A percentile compares a stretch with the other conserved stretches of the same genome.
Evolutionary conservation across 2,113 vertebrate species (phyloP).

Genomic region (Macrotus californicus): DNA sequence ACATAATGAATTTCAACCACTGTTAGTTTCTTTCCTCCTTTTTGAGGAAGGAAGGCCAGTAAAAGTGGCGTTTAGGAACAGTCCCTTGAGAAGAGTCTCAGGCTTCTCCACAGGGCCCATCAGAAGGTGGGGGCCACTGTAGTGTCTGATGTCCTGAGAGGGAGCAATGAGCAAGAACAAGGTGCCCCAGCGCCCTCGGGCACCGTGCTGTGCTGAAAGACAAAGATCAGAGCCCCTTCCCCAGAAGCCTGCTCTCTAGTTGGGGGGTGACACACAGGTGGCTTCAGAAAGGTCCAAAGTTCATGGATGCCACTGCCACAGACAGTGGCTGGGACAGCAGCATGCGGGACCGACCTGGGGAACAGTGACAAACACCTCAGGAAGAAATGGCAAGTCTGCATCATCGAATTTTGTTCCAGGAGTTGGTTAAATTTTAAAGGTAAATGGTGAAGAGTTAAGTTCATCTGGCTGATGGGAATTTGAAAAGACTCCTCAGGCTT

Average conservation of each 20-base stretch:
- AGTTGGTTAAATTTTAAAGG: neutral
- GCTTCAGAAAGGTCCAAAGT: neutral
- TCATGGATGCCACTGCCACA: accelerated
- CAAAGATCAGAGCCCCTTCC: neutral
- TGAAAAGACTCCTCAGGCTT: neutral
- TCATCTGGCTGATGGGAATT: neutral
- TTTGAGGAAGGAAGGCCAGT: neutral
- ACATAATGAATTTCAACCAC: too few species aligned
- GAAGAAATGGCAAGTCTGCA: neutral
- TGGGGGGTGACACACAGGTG: too few species aligned
- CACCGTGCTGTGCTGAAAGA: neutral
- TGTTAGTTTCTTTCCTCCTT: neutral
- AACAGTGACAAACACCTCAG: accelerated
- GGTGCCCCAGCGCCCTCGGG: neutral
- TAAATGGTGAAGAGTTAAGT: neutral
- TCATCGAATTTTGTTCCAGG: neutral
- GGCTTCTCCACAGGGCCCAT: neutral
- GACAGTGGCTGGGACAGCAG: neutral
- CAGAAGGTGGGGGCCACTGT: accelerated
- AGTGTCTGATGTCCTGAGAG: accelerated
- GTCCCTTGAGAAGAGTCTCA: accelerated
- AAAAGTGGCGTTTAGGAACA: neutral
- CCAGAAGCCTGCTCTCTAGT: neutral
- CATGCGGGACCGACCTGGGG: accelerated
- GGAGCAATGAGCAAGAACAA: too few species aligned